A percentile compares a stretch with the other conserved stretches of the same genome.
These are phyloP conservation scores for Hormaphis cornu DNA, from an alignment of 1,140 invertebrate genomes.

Conservation along the genomic window DNA sequence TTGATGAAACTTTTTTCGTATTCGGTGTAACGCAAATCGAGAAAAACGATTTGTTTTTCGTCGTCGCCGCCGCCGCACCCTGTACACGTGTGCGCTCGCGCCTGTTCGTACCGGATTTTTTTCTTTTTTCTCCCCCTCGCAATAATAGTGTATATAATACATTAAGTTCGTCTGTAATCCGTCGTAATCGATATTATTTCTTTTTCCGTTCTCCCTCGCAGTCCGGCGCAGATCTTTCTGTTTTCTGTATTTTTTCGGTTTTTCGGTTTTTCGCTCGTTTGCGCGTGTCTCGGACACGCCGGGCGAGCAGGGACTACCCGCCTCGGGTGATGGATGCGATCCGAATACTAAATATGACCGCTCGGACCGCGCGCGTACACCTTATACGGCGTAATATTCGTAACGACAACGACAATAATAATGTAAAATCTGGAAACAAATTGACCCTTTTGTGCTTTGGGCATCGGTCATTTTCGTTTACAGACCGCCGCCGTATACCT, in stretches of 20 bases:
- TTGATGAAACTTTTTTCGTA: no score
- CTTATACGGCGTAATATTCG: not conserved
- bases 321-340: slow-evolving; percentile 25
- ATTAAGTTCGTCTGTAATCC: slow-evolving; percentile 28
- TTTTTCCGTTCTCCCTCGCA: not conserved
- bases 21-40: no score
- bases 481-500: slow-evolving; percentile 5
- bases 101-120: not conserved
- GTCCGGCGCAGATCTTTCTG: no score
- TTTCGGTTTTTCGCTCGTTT: not conserved
- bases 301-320: not conserved
- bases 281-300: not conserved
- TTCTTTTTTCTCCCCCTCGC: not conserved
- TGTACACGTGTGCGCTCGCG: not conserved
- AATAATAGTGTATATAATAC: not conserved
- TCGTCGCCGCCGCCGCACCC: no score
- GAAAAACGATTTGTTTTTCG: no score
- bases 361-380: not conserved
- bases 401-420: slow-evolving; percentile 20
- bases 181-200: slow-evolving; percentile 31
- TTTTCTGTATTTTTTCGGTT: not conserved
- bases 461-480: slow-evolving; percentile 32
- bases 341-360: slow-evolving; percentile 19
- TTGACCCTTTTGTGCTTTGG: slow-evolving; percentile 26
- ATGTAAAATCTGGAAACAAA: slow-evolving; percentile 30